These are phyloP conservation scores for Tenodera sinensis DNA, from an alignment of 2,888 invertebrate species.

Conservation along the genomic window DNA sequence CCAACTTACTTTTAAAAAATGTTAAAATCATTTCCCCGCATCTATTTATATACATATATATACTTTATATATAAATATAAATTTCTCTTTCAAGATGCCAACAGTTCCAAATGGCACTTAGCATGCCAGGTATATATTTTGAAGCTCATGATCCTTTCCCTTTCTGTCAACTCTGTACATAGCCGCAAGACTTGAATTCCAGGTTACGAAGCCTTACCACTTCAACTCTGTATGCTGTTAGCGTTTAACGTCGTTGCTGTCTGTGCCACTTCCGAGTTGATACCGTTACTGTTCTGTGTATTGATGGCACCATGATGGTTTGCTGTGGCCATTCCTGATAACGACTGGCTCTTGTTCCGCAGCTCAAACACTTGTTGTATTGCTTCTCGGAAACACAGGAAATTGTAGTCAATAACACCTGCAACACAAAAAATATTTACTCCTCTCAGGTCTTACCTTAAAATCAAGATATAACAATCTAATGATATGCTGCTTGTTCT, in stretches of 20 bases:
- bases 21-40: background rate
- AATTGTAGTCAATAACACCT: slow-evolving; percentile 98
- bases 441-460: too few species aligned
- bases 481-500: too few species aligned
- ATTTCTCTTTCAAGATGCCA: background rate
- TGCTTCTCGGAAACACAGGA: slow-evolving; percentile 92
- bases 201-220: background rate
- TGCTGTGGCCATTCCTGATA: slow-evolving; percentile 39
- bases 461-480: too few species aligned
- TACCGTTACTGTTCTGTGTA: background rate
- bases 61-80: background rate
- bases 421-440: slow-evolving; percentile 32
- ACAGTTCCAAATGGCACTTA: background rate
- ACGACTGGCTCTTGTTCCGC: slow-evolving; percentile 64
- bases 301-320: slow-evolving; percentile 26
- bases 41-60: background rate
- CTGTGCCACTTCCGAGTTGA: background rate
- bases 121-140: background rate
- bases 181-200: background rate
- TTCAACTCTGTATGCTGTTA: background rate
- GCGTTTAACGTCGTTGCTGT: background rate
- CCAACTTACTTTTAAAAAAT: background rate
- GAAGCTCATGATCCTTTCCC: too few species aligned
- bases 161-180: background rate
- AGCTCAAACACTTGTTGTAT: slow-evolving; percentile 94